Evolutionary conservation across 2,113 vertebrate species (phyloP).

Genomic region (Lampris incognitus): DNA sequence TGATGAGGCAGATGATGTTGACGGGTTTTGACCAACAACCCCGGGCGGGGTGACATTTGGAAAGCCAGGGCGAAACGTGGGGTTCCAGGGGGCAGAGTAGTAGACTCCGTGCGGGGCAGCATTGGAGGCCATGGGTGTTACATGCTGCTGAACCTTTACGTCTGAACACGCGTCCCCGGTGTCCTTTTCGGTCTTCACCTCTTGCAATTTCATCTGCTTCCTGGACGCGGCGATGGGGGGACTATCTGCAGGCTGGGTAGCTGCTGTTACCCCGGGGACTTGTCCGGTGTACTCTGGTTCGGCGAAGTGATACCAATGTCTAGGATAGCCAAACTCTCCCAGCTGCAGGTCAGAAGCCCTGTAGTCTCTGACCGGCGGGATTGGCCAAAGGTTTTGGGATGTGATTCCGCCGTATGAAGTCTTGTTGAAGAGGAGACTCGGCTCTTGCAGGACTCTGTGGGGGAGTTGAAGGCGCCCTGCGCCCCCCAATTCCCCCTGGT

Average conservation of each 20-base stretch:
- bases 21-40: slow-evolving; percentile 55
- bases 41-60: slow-evolving; percentile 66
- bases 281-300: slow-evolving; percentile 78
- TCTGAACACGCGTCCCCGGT: slow-evolving; percentile 62
- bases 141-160: slow-evolving; percentile 71
- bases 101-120: slow-evolving; percentile 75
- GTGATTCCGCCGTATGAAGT: slow-evolving; percentile 70
- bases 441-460: slow-evolving; percentile 76
- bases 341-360: slow-evolving; percentile 56
- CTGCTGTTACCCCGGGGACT: slow-evolving; percentile 62
- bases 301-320: slow-evolving; percentile 81
- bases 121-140: slow-evolving; percentile 53
- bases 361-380: slow-evolving; percentile 72
- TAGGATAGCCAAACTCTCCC: slow-evolving; percentile 59
- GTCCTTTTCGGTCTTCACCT: slow-evolving; percentile 79
- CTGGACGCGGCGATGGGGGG: slow-evolving; percentile 69
- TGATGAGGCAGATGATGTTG: slow-evolving; percentile 72
- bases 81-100: slow-evolving; percentile 80
- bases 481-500: slow-evolving; percentile 68
- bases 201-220: slow-evolving; percentile 75
- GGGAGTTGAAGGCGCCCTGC: slow-evolving; percentile 72
- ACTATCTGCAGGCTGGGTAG: slow-evolving; percentile 68
- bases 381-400: slow-evolving; percentile 80
- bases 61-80: slow-evolving; percentile 81
- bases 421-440: slow-evolving; percentile 78